Evolutionary conservation across 2,113 vertebrate species (phyloP).

Genomic region (Saccopteryx bilineata): DNA sequence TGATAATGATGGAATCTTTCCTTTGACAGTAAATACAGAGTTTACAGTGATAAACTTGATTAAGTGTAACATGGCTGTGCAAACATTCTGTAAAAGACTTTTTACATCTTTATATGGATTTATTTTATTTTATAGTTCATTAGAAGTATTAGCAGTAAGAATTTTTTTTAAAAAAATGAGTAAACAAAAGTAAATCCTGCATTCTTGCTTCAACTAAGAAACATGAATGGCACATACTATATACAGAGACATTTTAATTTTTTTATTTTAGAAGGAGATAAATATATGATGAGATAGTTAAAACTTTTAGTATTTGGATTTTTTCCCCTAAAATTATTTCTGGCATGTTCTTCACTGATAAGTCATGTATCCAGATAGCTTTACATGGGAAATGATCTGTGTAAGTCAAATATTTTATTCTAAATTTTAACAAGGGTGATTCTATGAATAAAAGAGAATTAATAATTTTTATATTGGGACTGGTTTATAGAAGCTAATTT

Average conservation of each 20-base stretch:
- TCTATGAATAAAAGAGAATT: background rate
- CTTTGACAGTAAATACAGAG: slow-evolving; percentile 56
- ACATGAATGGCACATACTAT: background rate
- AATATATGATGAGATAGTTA: background rate
- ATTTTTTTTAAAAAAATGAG: slow-evolving; percentile 4
- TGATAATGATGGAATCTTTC: slow-evolving; percentile 27
- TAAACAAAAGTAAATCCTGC: background rate
- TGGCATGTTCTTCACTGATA: background rate
- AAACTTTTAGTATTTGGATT: background rate
- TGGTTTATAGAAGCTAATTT: background rate
- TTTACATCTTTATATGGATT: slow-evolving; percentile 63
- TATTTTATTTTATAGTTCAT: slow-evolving; percentile 59
- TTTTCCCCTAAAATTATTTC: slow-evolving; percentile 20
- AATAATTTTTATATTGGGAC: background rate
- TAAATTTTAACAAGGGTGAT: slow-evolving; percentile 13
- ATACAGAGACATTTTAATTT: background rate
- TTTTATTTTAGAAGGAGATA: slow-evolving; percentile 33
- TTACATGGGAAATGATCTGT: background rate
- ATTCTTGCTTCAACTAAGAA: background rate
- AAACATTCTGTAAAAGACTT: slow-evolving; percentile 51
- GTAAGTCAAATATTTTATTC: slow-evolving; percentile 49
- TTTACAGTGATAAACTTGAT: slow-evolving; percentile 31
- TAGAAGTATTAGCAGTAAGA: slow-evolving; percentile 35
- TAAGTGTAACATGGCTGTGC: background rate
- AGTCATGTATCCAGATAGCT: background rate